phyloP scores from a whole-genome alignment of 1,140 invertebrate species.

The Leguminivora glycinivorella region DNA sequence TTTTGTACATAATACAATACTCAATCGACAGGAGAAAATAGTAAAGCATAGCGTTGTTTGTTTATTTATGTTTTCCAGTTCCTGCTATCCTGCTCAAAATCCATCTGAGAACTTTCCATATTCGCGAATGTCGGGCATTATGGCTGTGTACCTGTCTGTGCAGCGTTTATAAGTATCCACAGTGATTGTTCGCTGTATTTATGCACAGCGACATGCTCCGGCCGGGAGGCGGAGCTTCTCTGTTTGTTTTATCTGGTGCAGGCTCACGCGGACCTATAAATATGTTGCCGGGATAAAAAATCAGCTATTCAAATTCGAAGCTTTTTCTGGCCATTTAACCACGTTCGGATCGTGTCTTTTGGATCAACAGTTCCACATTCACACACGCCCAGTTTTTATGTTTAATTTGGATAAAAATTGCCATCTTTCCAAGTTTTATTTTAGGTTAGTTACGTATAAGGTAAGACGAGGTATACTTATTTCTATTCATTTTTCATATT shows the following conservation, averaged over 20 bases:
- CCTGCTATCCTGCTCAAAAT: neutral
- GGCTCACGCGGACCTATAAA: conserved; percentile 1
- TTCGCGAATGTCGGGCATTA: conserved; percentile 42
- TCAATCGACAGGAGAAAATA: too few relatives aligned
- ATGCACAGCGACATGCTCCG: conserved; percentile 49
- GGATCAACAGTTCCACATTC: neutral
- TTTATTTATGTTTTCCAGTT: too few relatives aligned
- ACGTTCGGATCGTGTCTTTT: neutral
- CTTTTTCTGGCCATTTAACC: neutral
- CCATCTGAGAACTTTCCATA: conserved; percentile 42
- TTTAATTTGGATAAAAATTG: neutral
- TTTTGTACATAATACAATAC: too few relatives aligned
- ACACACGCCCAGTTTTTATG: neutral
- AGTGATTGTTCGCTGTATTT: conserved; percentile 63
- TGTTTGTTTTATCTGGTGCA: conserved; percentile 44
- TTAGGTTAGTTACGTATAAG: too few relatives aligned
- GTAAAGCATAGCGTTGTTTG: too few relatives aligned
- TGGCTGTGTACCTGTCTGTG: conserved; percentile 49
- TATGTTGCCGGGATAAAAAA: conserved; percentile 1
- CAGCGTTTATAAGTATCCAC: conserved; percentile 54
- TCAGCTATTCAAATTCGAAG: neutral
- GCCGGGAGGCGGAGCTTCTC: conserved; percentile 44
- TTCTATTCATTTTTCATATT: too few relatives aligned
- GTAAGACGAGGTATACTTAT: too few relatives aligned
- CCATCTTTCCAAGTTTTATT: too few relatives aligned